Evolutionary conservation across 2,888 invertebrate genomes (phyloP).

Genomic region (Phytoseiulus persimilis): DNA sequence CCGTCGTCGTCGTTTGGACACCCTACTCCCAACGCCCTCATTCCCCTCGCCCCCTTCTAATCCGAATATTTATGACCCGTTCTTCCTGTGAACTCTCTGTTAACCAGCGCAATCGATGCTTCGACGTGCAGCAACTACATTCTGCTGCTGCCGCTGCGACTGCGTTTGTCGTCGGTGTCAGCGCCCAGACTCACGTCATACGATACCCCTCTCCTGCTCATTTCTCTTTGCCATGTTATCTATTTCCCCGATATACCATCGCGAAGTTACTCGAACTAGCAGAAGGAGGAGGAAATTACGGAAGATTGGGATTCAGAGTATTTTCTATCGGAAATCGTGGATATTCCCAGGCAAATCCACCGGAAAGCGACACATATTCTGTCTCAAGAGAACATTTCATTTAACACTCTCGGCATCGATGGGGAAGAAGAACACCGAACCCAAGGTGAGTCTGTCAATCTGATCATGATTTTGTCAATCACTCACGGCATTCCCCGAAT

Average conservation of each 20-base stretch:
- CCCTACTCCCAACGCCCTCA: background rate
- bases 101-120: constrained; percentile 29
- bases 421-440: too few relatives aligned
- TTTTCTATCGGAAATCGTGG: too few relatives aligned
- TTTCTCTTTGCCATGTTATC: background rate
- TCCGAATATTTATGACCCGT: constrained; percentile 38
- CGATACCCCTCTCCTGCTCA: background rate
- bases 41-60: constrained; percentile 12
- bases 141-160: background rate
- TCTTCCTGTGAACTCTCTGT: constrained; percentile 38
- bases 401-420: too few relatives aligned
- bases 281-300: too few relatives aligned
- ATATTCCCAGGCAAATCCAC: too few relatives aligned
- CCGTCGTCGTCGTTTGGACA: background rate
- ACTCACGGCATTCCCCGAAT: too few relatives aligned
- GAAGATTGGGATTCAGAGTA: too few relatives aligned
- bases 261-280: too few relatives aligned
- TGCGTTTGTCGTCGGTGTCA: background rate
- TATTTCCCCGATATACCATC: background rate
- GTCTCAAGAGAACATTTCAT: too few relatives aligned
- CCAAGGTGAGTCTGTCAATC: too few relatives aligned
- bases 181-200: background rate
- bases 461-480: too few relatives aligned
- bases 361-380: too few relatives aligned
- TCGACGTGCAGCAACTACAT: constrained; percentile 5